phyloP scores from a whole-genome alignment of 2,797 vertebrate genomes.

The Siniperca scherzeri region DNA sequence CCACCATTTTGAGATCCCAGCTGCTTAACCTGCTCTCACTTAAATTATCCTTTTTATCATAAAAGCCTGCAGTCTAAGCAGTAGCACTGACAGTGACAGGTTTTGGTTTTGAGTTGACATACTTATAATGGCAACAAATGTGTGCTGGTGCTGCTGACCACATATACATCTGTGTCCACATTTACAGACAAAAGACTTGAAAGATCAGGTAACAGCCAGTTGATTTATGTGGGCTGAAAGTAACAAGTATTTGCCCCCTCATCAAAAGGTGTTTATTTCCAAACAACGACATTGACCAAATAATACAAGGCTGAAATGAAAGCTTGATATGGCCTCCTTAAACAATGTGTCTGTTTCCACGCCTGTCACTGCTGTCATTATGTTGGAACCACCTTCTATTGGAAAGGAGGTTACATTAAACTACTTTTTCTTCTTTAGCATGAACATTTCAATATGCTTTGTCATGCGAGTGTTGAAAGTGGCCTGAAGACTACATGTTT shows the following conservation, averaged over 20 bases:
- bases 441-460: constrained; percentile 33
- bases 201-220: neutral
- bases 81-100: neutral
- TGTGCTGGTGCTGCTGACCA: neutral
- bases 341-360: neutral
- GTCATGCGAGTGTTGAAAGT: neutral
- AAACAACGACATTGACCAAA: neutral
- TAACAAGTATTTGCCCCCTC: neutral
- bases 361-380: neutral
- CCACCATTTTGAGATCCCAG: constrained; percentile 41
- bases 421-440: constrained; percentile 27
- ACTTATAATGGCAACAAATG: neutral
- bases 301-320: neutral
- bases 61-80: constrained; percentile 33
- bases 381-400: neutral
- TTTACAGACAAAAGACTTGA: neutral
- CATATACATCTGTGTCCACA: neutral
- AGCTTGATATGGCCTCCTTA: neutral
- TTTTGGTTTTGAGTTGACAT: neutral
- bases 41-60: constrained; percentile 34
- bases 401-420: constrained; percentile 13
- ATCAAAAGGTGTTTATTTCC: neutral
- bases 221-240: neutral
- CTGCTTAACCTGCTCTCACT: constrained; percentile 38
- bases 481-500: neutral